Conservation (phyloP, 1,140 invertebrate genomes). For the Trichogramma pretiosum region DNA sequence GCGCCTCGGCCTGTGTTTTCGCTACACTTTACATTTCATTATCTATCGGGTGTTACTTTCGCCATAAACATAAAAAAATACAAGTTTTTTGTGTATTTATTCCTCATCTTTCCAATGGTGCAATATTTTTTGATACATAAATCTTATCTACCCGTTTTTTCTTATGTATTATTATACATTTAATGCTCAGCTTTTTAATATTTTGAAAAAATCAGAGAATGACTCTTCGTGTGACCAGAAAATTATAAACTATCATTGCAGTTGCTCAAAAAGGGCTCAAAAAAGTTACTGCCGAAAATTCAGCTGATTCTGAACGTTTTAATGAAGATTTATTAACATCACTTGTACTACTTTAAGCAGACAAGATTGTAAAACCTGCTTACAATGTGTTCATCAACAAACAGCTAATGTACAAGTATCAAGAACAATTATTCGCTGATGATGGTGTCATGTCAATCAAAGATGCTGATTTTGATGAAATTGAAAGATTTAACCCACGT, state of each 20-base stretch:
- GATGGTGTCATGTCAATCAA: conserved; percentile 98
- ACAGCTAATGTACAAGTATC: conserved; percentile 99
- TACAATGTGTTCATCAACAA: conserved; percentile 99
- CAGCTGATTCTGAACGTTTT: conserved; percentile 69
- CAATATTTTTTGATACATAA: no score
- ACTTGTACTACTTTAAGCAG: conserved; percentile 94
- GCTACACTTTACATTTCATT: no score
- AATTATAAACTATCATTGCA: conserved; percentile 93
- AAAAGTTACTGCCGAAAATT: conserved; percentile 72
- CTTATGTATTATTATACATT: no score
- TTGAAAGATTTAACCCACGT: conserved; percentile 94
- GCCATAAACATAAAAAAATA: no score
- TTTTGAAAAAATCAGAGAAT: conserved; percentile 82
- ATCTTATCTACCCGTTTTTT: no score
- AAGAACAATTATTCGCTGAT: conserved; percentile 98
- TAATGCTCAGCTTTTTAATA: conserved; percentile 6
- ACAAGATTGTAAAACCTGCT: conserved; percentile 91
- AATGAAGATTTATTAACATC: conserved; percentile 91
- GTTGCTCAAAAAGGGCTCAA: conserved; percentile 76
- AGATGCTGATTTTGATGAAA: conserved; percentile 99
- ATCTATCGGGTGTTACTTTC: no score
- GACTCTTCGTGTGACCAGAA: conserved; percentile 85
- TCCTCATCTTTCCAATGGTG: no score
- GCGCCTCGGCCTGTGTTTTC: no score
- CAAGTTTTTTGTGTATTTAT: no score